phyloP scores from a whole-genome alignment of 2,888 invertebrate species.

The Cephus pulcher region DNA sequence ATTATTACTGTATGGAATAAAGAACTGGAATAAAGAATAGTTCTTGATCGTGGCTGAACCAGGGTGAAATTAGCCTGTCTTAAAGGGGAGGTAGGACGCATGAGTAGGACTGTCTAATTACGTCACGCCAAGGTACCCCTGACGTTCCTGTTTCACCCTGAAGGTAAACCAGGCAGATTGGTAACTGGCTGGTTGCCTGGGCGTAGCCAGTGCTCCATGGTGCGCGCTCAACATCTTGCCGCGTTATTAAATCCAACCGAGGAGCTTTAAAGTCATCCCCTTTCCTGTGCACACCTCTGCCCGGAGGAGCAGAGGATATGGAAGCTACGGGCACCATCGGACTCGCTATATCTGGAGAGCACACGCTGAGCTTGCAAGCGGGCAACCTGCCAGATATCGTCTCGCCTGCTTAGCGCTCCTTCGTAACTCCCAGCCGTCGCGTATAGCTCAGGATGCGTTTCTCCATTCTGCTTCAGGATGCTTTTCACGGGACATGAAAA shows the following conservation, averaged over 20 bases:
- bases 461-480: too few relatives aligned
- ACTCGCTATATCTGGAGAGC: too few relatives aligned
- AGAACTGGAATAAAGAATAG: neutral
- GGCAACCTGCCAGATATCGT: constrained; percentile 21
- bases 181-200: neutral
- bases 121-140: constrained; percentile 11
- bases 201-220: constrained; percentile 6
- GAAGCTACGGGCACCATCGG: too few relatives aligned
- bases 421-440: constrained; percentile 1
- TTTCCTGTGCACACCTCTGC: neutral
- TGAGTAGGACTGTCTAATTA: constrained; percentile 14
- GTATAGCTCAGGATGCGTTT: too few relatives aligned
- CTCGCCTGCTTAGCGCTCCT: constrained; percentile 8
- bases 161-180: neutral
- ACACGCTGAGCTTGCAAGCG: constrained; percentile 4
- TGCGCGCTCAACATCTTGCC: constrained; percentile 18
- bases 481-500: too few relatives aligned
- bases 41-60: neutral
- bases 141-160: neutral
- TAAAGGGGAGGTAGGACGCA: neutral
- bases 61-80: neutral
- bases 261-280: constrained; percentile 21
- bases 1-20: neutral
- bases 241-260: constrained; percentile 22
- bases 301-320: too few relatives aligned